Base-by-base conservation (phyloP, 2,113 vertebrate species). In the Siniperca chuatsi region DNA sequence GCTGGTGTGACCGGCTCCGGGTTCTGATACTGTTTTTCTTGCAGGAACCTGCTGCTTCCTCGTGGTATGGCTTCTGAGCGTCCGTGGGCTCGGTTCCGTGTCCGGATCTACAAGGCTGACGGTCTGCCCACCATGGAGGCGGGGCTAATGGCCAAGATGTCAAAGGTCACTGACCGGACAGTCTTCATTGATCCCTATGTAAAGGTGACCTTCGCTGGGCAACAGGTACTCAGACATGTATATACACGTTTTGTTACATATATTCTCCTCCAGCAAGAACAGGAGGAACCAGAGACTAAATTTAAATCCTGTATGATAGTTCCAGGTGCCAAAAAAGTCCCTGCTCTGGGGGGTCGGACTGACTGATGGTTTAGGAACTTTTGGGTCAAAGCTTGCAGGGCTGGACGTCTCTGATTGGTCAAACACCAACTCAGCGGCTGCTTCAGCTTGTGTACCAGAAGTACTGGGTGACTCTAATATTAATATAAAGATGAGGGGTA, bases 171-270 rank as follows among this genome's bases (percentile, higher is more conserved):
- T 50, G 97, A 98, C 55, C 96, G 96, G 79, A 97, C 94, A 2
- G 94, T 97, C 67, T 97, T 98, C 78, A 93, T 98, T 0, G 97
- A 99, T 79, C 97, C 98, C 0, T 99, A 98, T 0, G 95, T 99
- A 37, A 94, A 96, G 54, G 96, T 99, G 79, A 96, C 94, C 1
- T 99, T 99, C 65, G 96, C 97, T 35, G 97, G 97, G 37, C 98
- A 98, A 78, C 96, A 97, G 97, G 98, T 99, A 84, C 8, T 29
- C 46, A 44, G 18, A 60, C 42, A 46, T n/a, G 44, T 42, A 81
- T n/a, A 50, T 20, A 33, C 11, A 66, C 11, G 25, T 33, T n/a
- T 33, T 55, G 50, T 72, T 9, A 57, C n/a, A 33, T 4, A 44
- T 40, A 18, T 12, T 73, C 70, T 48, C 20, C 52, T 46, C 18